Evolutionary conservation across 2,797 vertebrate species (phyloP), one percentile per base, ranked within the genome.

Genomic region (Paratrypauchen microcephalus): DNA sequence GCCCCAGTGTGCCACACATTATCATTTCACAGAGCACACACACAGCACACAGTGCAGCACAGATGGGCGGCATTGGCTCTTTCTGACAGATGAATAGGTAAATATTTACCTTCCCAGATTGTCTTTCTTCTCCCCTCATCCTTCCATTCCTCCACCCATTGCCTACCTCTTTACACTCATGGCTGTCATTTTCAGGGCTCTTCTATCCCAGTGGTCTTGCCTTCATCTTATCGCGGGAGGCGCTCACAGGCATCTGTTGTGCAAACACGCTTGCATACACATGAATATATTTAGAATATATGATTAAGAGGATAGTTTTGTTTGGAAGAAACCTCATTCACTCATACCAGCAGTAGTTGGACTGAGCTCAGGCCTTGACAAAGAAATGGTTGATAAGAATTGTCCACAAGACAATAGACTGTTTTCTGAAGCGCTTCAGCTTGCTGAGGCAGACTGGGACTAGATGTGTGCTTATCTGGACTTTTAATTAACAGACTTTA

Each of bases 81-180:
- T 75, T 82, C 83, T 52, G 39, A 74, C 79, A 88, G 78, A 88
- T 86, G 83, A 88, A 87, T 82, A 77, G 65, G 82, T 88, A 90
- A 90, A 90, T 92, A 91, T 93, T 93, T 93, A 90, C 88, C 81
- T 86, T 82, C 76, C 83, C 86, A 89, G 87, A 91, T 90, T 88
- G 87, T 86, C 80, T 90, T 79, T 77, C 68, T 79, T 79, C 79
- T 71, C 23, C 45, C 69, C 68, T 81, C 81, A 74, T 81, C 79
- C 77, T 73, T 80, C 80, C 67, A 74, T 77, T 68, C 75, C 41
- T 75, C 79, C 61, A 76, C 71, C 70, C 70, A 61, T 71, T 39
- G 39, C n/a, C 64, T 84, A 68, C 73, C 68, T 83, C 69, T 73
- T 39, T 67, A 75, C 67, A 75, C 73, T 32, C 52, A 36, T 50